phyloP scores from a whole-genome alignment of 1,140 invertebrate species.

The Orchesella cincta region DNA sequence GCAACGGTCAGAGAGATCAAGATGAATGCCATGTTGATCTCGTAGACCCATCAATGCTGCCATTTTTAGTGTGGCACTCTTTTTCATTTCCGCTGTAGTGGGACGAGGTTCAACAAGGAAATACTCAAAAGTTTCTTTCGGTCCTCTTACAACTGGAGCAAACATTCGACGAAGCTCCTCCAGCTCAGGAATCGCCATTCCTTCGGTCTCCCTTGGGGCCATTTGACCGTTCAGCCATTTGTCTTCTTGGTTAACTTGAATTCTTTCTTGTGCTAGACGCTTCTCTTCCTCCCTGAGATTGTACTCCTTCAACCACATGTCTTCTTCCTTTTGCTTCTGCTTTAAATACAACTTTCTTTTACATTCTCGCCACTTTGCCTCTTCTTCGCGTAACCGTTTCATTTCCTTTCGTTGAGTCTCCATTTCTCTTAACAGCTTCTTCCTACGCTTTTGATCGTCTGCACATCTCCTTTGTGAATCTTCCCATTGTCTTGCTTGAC shows the following conservation, averaged over 20 bases:
- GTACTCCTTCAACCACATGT: background rate
- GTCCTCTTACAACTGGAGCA: background rate
- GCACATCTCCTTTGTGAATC: background rate
- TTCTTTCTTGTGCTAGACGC: background rate
- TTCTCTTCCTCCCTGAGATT: background rate
- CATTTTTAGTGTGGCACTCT: background rate
- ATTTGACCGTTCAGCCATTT: background rate
- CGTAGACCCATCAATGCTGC: background rate
- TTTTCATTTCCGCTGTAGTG: background rate
- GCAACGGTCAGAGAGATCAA: background rate
- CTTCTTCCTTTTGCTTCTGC: background rate
- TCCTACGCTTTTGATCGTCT: background rate
- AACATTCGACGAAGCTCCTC: conserved; percentile 12
- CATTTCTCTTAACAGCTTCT: background rate
- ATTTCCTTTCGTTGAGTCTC: background rate
- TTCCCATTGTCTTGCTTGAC: background rate
- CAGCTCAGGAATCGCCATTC: conserved; percentile 3
- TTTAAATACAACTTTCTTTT: background rate
- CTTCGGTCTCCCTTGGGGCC: background rate
- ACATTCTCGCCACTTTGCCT: background rate
- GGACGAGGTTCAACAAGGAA: background rate
- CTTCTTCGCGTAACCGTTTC: background rate
- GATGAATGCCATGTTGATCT: background rate
- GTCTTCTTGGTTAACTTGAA: background rate
- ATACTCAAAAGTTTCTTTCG: conserved; percentile 18